Evolutionary conservation across 2,888 invertebrate genomes (phyloP).

Genomic region (Troglohyphantes excavatus): DNA sequence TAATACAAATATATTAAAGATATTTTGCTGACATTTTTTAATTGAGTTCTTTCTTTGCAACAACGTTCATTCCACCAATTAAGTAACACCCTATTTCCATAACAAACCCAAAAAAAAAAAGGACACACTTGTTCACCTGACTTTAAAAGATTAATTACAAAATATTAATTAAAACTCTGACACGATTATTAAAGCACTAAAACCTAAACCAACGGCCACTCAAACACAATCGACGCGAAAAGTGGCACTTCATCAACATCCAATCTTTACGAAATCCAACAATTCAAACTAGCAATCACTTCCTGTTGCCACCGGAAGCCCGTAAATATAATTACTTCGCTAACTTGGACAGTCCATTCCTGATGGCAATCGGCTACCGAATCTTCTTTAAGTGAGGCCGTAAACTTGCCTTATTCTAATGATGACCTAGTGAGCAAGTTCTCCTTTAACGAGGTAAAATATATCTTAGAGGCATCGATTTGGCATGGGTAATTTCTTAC

Average conservation of each 20-base stretch:
- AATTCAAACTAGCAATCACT: conserved; percentile 5
- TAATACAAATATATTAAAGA: too few species aligned
- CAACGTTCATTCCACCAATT: too few species aligned
- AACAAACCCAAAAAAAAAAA: too few species aligned
- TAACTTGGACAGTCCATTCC: background rate
- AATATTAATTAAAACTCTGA: too few species aligned
- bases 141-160: too few species aligned
- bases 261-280: background rate
- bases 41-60: too few species aligned
- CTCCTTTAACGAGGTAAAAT: background rate
- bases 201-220: too few species aligned
- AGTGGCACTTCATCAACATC: background rate
- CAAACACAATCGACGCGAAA: background rate
- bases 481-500: background rate
- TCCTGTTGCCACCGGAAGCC: conserved; percentile 1
- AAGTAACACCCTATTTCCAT: too few species aligned
- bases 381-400: background rate
- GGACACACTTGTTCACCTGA: too few species aligned
- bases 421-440: conserved; percentile 35
- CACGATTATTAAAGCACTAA: background rate
- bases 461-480: background rate
- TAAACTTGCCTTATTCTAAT: conserved; percentile 21
- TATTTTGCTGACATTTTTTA: too few species aligned
- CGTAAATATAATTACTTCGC: conserved; percentile 33
- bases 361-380: conserved; percentile 1